phyloP scores from a whole-genome alignment of 2,797 vertebrate species.

The Sebastes hubbsi region DNA sequence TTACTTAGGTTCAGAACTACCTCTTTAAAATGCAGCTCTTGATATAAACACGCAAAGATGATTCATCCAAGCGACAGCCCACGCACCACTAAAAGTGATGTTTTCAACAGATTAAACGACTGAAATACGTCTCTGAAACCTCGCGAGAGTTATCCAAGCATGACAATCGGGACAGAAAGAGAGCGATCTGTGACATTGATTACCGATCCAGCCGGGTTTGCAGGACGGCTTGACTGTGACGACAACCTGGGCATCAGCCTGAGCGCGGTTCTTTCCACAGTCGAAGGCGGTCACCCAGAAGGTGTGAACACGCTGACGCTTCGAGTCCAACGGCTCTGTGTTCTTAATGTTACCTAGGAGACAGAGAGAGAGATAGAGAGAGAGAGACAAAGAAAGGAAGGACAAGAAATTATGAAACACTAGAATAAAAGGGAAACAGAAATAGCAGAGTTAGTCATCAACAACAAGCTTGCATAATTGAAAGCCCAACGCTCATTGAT shows the following conservation, averaged over 20 bases:
- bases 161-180: background rate
- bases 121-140: background rate
- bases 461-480: slow-evolving; percentile 22
- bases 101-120: slow-evolving; percentile 1
- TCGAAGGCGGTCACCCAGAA: slow-evolving; percentile 98
- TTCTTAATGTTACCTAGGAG: slow-evolving; percentile 96
- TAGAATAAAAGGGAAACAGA: slow-evolving; percentile 32
- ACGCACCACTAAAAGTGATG: slow-evolving; percentile 33
- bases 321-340: slow-evolving; percentile 95
- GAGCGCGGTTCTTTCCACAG: slow-evolving; percentile 97
- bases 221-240: slow-evolving; percentile 98
- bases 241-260: slow-evolving; percentile 94
- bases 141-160: background rate
- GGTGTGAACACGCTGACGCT: slow-evolving; percentile 90
- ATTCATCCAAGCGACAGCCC: slow-evolving; percentile 55
- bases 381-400: slow-evolving; percentile 16
- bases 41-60: slow-evolving; percentile 45
- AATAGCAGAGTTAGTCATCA: slow-evolving; percentile 58
- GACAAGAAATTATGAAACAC: slow-evolving; percentile 31
- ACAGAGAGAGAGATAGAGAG: slow-evolving; percentile 1
- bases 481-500: slow-evolving; percentile 22
- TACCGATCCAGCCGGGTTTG: slow-evolving; percentile 99
- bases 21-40: slow-evolving; percentile 34
- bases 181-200: slow-evolving; percentile 6
- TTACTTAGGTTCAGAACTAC: slow-evolving; percentile 15